Evolutionary conservation across 2,888 invertebrate species (phyloP), one percentile per base, ranked within the genome.

Genomic region (Zhuqinia jingwanae): DNA sequence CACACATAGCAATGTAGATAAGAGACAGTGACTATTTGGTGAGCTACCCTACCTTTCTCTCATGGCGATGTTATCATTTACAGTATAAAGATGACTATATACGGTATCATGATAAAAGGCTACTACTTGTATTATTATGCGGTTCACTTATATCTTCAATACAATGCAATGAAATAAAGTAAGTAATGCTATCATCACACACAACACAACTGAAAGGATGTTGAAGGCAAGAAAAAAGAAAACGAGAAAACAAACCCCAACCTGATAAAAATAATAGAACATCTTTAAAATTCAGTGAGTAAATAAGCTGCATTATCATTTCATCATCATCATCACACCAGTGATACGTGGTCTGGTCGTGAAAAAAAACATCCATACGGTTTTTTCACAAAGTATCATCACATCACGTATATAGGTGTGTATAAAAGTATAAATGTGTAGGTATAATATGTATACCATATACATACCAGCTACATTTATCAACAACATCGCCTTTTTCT

Each of bases 261-360:
- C 60, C 60, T 77, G 58, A 58, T 60, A 77, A 60, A 20, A 17
- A 75, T 75, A 75, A 75, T 56, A 75, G 56, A 56, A 36, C 56
- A 56, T 75, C 30, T 36, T 75, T 75, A 53, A 75, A 75, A 75
- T 75, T 75, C 75, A 75, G 75, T 56, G 30, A 75, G 75, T 53
- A n/a, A n/a, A n/a, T n/a, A n/a, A 53, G 27, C 75, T 53, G 75
- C 56, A 75, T 75, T 75, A 75, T 75, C 75, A 75, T 75, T 53
- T 11, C 75, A 75, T 75, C 70, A 70, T 45, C 56, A 56, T 75
- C 56, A 30, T 56, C 56, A 75, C 25, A 11, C 53, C 75, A 53
- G 36, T 20, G 53, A 75, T 75, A 75, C 75, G 56, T 56, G 50
- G 36, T 8, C 36, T 36, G 36, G 30, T 73, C 22, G 73, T 73